Evolutionary conservation across 2,888 invertebrate species (phyloP).

Genomic region (Phyto melanocephala): DNA sequence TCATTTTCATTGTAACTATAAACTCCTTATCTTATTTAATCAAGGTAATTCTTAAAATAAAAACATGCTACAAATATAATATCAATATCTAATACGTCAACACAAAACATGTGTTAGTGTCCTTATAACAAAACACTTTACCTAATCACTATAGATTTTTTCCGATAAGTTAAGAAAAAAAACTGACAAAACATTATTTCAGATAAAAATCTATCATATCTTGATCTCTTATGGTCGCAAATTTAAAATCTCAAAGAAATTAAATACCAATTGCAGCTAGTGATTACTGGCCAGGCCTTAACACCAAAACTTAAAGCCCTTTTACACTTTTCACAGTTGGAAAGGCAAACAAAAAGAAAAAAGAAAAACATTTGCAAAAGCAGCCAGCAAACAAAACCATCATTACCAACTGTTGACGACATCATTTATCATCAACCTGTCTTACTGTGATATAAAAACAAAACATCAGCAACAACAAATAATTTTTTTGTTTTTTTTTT

Average conservation of each 20-base stretch:
- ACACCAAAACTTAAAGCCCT: no score
- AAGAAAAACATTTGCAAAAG: not conserved
- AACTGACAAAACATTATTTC: not conserved
- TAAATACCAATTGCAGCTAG: not conserved
- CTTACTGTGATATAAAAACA: conserved; percentile 68
- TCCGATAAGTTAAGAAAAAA: not conserved
- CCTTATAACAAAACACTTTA: not conserved
- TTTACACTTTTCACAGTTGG: not conserved
- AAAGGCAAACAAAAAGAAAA: not conserved
- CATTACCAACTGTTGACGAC: conserved; percentile 73
- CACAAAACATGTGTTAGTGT: no score
- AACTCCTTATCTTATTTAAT: no score
- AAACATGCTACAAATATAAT: no score
- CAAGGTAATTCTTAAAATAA: no score
- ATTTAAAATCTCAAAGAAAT: not conserved
- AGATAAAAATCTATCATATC: not conserved
- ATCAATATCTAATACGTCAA: no score
- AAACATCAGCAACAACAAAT: conserved; percentile 6
- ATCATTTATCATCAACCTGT: conserved; percentile 78
- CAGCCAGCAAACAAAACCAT: conserved; percentile 35
- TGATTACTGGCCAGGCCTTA: not conserved
- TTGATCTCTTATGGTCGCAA: not conserved
- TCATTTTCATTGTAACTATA: no score
- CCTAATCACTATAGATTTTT: not conserved
- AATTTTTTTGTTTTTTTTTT: not conserved